These are phyloP conservation scores for Leptinotarsa tumamoca DNA, from an alignment of 2,888 invertebrate genomes.

Conservation along the genomic window DNA sequence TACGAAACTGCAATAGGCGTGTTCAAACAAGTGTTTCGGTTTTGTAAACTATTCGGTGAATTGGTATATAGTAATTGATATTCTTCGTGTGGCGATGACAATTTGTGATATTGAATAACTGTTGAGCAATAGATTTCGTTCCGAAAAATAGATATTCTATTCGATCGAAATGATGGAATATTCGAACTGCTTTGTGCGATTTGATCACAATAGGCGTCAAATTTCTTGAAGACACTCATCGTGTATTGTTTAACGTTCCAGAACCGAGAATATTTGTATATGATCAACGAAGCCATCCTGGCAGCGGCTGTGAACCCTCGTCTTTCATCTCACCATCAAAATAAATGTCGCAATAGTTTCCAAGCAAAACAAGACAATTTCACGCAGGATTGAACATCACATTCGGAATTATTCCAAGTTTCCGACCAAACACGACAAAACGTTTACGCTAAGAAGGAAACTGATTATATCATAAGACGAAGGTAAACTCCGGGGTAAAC, in stretches of 20 bases:
- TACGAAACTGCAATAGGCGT: no score
- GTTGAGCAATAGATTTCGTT: no score
- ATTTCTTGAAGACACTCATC: not conserved
- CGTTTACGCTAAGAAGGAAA: conserved; percentile 31
- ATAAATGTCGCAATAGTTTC: conserved; percentile 21
- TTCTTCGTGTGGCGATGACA: no score
- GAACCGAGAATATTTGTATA: not conserved
- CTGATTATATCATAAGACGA: conserved; percentile 35
- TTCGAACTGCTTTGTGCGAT: not conserved
- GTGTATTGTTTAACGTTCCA: not conserved
- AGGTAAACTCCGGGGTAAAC: conserved; percentile 28
- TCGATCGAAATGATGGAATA: not conserved
- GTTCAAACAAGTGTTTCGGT: no score
- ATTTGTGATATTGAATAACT: no score
- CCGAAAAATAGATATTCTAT: no score
- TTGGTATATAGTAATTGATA: no score
- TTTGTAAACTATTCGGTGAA: no score
- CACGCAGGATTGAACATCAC: conserved; percentile 32
- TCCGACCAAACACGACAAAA: conserved; percentile 30
- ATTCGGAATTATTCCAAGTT: conserved; percentile 27
- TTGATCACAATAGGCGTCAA: not conserved
- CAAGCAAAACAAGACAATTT: conserved; percentile 29
- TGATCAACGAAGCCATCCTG: not conserved
- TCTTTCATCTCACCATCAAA: conserved; percentile 20
- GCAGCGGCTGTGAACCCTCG: conserved; percentile 10